These are phyloP conservation scores for Eupithecia insigniata DNA, from an alignment of 2,888 invertebrate genomes.

Conservation along the genomic window DNA sequence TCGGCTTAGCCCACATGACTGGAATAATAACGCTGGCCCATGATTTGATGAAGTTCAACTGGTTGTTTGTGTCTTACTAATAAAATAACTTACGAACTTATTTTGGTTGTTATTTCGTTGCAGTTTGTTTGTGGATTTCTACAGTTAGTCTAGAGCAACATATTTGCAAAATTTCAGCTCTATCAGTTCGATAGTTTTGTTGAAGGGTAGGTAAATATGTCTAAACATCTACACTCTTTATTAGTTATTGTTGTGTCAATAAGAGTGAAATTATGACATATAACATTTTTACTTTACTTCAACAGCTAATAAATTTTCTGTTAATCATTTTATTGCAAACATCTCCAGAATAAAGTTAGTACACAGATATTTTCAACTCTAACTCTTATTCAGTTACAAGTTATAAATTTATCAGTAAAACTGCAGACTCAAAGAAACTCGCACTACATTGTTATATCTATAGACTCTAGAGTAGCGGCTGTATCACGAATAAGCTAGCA, in stretches of 20 bases:
- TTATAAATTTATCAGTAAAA: constrained; percentile 1
- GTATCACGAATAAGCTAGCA: background rate
- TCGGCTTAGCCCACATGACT: constrained; percentile 23
- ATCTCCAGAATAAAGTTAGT: background rate
- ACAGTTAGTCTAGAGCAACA: no score
- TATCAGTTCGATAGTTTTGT: no score
- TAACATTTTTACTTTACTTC: no score
- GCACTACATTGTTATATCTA: background rate
- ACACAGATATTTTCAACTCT: background rate
- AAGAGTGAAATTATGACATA: no score
- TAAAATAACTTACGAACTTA: background rate
- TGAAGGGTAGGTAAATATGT: no score
- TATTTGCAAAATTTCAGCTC: no score
- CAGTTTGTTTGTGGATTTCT: background rate
- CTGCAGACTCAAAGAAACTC: constrained; percentile 17
- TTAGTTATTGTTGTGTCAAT: no score
- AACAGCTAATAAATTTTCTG: background rate
- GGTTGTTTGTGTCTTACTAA: background rate
- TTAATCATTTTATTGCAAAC: background rate
- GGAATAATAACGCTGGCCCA: constrained; percentile 23
- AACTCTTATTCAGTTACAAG: background rate
- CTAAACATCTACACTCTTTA: no score
- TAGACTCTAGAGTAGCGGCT: background rate
- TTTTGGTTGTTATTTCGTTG: background rate
- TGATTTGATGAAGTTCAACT: constrained; percentile 7